Conservation (phyloP, 2,797 vertebrate genomes). For the Lophotriccus pileatus region DNA sequence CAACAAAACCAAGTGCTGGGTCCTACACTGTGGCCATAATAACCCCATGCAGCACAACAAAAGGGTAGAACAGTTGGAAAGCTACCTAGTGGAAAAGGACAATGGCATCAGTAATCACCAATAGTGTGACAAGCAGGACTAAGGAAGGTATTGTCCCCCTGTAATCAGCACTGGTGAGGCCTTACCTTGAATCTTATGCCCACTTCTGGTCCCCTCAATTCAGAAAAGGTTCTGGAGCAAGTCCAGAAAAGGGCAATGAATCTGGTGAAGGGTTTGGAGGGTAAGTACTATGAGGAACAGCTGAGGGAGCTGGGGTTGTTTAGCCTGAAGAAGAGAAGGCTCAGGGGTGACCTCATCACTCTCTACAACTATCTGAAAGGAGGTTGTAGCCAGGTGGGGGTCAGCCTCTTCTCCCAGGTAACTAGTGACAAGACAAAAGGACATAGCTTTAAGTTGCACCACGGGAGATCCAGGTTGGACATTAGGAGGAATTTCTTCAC, state of each 20-base stretch:
- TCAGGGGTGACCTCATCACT: no score
- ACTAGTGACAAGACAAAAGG: neutral
- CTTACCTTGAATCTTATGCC: neutral
- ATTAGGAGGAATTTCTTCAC: neutral
- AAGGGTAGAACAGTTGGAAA: neutral
- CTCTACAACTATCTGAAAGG: neutral
- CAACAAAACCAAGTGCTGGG: neutral
- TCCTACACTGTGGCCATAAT: neutral
- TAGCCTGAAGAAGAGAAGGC: no score
- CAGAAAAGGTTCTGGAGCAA: neutral
- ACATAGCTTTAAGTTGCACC: rapidly evolving
- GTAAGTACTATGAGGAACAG: no score
- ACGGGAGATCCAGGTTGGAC: neutral
- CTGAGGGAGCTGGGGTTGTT: no score
- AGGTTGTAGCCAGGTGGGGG: no score
- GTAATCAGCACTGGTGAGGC: neutral
- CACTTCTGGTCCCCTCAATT: neutral
- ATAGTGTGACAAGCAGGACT: neutral
- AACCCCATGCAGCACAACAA: neutral
- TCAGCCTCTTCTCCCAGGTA: neutral
- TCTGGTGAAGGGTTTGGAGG: no score
- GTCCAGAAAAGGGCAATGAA: neutral
- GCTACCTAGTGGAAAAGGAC: neutral
- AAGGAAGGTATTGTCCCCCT: neutral
- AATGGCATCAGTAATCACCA: neutral